Base-by-base conservation (phyloP, 2,797 vertebrate genomes). In the Orientallactaga sibirica region DNA sequence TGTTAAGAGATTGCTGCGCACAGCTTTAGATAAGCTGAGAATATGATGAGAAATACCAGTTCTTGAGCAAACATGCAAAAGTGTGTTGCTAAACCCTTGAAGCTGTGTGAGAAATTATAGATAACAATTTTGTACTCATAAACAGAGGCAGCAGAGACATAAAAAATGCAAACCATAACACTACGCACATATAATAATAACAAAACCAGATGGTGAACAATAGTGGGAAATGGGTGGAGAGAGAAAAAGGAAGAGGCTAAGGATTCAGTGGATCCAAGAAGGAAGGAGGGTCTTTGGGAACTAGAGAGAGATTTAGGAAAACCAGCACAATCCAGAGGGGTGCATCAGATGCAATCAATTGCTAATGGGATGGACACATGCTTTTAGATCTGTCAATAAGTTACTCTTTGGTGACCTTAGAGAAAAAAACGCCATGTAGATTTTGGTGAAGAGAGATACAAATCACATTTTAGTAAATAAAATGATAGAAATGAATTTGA, bases 101-200 rank as follows among this genome's bases (percentile, higher is more conserved):
- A 91, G 15, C 81, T 90, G 7, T 87, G 11, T 73, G 10, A 84
- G 66, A 81, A 27, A 18, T 81, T 90, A 19, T 79, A 92, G 71
- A 83, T 82, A 71, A 84, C 33, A 90, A 33, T 82, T 95, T 81
- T n/a, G 27, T 55, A 76, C 19, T 71, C 52, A 43, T 79, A 85
- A 96, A 84, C 14, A 82, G 64, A 83, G 22, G 48, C 64, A 94
- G 19, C 22, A 71, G 75, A 89, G 9, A 29, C 43, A 77, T 86
- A 43, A 81, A 81, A 94, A 92, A 89, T 79, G 27, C 22, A 92
- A 88, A 90, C 29, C 43, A 52, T 68, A 85, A 81, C 22, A 84
- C 41, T 95, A 5, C 68, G 27, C 66, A 85, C 66, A 90, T 87
- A 19, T n/a, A 90, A 76, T 75, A 94, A 66, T n/a, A 85, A 79